Conservation (phyloP, 2,888 invertebrate species). For the Andricus curvator region DNA sequence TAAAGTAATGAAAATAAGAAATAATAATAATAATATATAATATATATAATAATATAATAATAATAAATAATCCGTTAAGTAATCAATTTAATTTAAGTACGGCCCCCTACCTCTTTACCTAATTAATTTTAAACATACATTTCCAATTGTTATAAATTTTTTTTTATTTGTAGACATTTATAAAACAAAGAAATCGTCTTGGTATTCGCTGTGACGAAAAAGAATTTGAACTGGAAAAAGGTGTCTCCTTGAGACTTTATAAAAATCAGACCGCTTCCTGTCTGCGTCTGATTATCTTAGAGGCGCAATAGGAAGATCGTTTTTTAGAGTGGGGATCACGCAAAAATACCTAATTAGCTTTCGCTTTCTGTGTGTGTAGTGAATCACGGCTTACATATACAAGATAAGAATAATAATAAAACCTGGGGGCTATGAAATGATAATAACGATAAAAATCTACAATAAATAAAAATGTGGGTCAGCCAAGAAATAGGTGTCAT, state of each 20-base stretch:
- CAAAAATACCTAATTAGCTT: background rate
- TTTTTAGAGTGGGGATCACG: background rate
- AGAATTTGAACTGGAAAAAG: slow-evolving; percentile 18
- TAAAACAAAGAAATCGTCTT: background rate
- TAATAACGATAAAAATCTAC: slow-evolving; percentile 4
- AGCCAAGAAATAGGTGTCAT: background rate
- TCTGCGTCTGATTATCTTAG: slow-evolving; percentile 9
- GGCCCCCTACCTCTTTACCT: no score
- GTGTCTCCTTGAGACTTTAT: slow-evolving; percentile 28
- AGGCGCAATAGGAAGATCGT: slow-evolving; percentile 4
- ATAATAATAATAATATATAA: no score
- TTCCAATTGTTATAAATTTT: no score
- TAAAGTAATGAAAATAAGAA: no score
- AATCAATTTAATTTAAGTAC: no score
- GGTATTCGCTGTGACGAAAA: slow-evolving; percentile 19
- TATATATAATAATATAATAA: no score
- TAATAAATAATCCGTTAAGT: no score
- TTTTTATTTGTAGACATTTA: background rate
- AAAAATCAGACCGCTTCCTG: slow-evolving; percentile 35
- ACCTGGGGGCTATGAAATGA: background rate
- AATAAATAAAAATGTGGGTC: slow-evolving; percentile 17
- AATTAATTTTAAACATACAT: no score
- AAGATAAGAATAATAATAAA: background rate
- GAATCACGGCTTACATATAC: background rate
- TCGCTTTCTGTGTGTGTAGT: background rate